Evolutionary conservation across 2,797 vertebrate species (phyloP), one percentile per base, ranked within the genome.

Genomic region (Rousettus madagascariensis): DNA sequence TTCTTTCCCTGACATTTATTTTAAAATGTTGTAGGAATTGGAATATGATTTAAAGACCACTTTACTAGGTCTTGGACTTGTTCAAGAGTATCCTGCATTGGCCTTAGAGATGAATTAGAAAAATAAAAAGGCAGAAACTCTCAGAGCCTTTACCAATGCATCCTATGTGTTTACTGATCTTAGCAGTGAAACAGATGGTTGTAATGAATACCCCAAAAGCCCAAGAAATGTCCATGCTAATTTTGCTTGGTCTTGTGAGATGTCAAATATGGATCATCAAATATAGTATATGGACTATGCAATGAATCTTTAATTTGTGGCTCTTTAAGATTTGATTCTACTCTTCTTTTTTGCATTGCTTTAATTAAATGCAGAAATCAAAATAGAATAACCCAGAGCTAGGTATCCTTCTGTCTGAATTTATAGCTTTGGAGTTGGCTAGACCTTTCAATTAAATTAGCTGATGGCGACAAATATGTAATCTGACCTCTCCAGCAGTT

Each of bases 401-500:
- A 53, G 79, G 11, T 96, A 94, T 80, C 46, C 24, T 92, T 92
- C 46, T 82, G 63, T 91, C 89, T 93, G 83, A 93, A 91, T 94
- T 94, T 92, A 97, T 91, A 90, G 72, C 46, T 84, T 91, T 94
- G 83, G 74, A 89, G 86, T 95, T 91, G 69, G 78, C 89, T 93
- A 96, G 94, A 93, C 79, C 20, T 94, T 96, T 95, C 92, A 95
- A 90, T 96, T 95, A 90, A 97, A 95, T 97, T 96, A 97, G 59
- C 43, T 94, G 93, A 95, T 96, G 89, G 91, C 8, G 28, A 94
- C 91, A 96, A 94, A 95, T 94, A 94, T 59, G 86, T 97, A 96
- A 94, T 94, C 49, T 94, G 85, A 95, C 84, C 89, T 94, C 83
- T 95, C 9, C 16, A 65, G 78, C 69, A 89, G 90, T 79, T 95